Evolutionary conservation across 2,888 invertebrate genomes (phyloP), one percentile per base, ranked within the genome.

Genomic region (Spodoptera picta): DNA sequence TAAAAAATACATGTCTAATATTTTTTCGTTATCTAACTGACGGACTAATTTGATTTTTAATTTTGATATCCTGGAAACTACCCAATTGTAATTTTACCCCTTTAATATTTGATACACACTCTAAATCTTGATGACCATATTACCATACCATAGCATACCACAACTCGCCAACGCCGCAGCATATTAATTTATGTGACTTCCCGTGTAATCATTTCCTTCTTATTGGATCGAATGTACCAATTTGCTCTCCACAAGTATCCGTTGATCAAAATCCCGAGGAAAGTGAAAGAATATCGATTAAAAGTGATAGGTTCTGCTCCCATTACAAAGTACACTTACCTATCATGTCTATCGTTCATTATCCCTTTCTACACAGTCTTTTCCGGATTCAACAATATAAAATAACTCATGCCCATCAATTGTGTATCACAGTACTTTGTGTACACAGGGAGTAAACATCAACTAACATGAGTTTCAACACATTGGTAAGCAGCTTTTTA

Each of bases 311-410:
- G 76, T 72, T 62, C 77, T 77, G 69, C 56, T 71, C 67, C 44
- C 61, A 74, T 77, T 83, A 81, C 80, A 75, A 52, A 45, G 42
- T 51, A 53, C 53, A 46, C 52, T 27, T 27, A 27, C 3, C 27
- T 27, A 27, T 27, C 27, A 27, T 27, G 27, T 5, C 71, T 76
- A 76, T 73, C 57, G 65, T 49, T 36, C 72, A 80, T 81, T 74
- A 81, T 90, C 90, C 92, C 92, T 92, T 92, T 93, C 92, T 88
- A 85, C 75, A 73, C 75, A 75, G 68, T 78, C 71, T 82, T 88
- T 94, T 93, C 93, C 94, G 93, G 82, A 75, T 88, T 81, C 80
- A 73, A 83, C 71, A 75, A 83, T 94, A 94, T 93, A 94, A 89
- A 94, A 90, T 76, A 83, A 62, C 73, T 61, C 69, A 65, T 70